Base-by-base conservation (phyloP, 2,113 vertebrate species). In the Pelecanus crispus region DNA sequence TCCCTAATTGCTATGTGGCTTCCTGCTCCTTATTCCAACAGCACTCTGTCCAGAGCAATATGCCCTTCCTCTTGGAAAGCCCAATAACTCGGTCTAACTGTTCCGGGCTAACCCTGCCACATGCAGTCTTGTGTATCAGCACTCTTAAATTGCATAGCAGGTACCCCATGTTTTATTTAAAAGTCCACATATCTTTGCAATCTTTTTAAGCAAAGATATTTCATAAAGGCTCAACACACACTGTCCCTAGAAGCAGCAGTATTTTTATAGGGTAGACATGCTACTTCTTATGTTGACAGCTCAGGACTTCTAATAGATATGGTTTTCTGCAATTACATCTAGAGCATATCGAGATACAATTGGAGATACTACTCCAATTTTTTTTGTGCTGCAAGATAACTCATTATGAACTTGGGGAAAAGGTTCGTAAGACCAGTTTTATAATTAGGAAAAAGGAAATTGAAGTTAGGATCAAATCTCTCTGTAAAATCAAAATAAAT, bases 81-180 rank as follows among this genome's bases (percentile, higher is more conserved):
- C 56, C 38, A 42, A 0, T 1, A 7, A 29, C 52, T 47, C 2
- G 1, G 16, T 49, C n/a, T 14, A 45, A 6, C 4, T 53, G 42
- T 2, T 40, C 53, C 32, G 38, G 49, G 25, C 63, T 11, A 17
- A 58, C 45, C 40, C 26, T 78, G 36, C 31, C 70, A 36, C 31
- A 13, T 7, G 36, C 81, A 61, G 58, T 28, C 38, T 16, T 40
- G 53, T 2, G 6, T 18, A 7, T 9, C 66, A 80, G 56, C n/a
- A 59, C n/a, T 34, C 68, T 38, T 58, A 52, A 26, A 63, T 0
- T 32, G 21, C 83, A 79, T 1, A 25, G 21, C 31, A 67, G 34
- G 6, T 9, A 29, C 44, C 4, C 45, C 38, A 4, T 7, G 16
- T 42, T 56, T 63, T 45, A 42, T 32, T 44, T 40, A 55, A 22